Percentiles rank a stretch among this genome's conserved stretches.
phyloP scores from a whole-genome alignment of 2,888 invertebrate species.

The Melanophora roralis region DNA sequence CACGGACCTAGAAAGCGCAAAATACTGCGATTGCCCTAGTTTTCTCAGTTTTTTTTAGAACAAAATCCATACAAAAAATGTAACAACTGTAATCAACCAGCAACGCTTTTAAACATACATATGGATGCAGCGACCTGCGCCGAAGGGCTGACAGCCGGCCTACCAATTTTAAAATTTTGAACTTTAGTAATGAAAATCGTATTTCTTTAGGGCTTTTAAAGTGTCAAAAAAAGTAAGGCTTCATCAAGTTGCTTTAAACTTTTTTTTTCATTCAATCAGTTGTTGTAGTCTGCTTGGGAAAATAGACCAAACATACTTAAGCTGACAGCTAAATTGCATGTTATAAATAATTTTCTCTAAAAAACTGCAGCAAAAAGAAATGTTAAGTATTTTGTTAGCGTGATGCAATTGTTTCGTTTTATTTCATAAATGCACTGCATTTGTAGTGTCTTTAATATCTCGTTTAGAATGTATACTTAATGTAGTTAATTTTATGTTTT shows the following conservation, averaged over 20 bases:
- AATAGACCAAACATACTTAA: background rate
- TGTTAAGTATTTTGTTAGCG: slow-evolving; percentile 37
- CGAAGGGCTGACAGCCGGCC: no score
- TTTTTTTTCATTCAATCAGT: background rate
- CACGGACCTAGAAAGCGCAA: no score
- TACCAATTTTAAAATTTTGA: no score
- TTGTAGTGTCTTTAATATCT: slow-evolving; percentile 18
- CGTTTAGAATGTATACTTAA: background rate
- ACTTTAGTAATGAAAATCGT: no score
- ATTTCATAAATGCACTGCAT: background rate
- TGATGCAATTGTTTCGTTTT: slow-evolving; percentile 44
- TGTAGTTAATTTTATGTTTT: slow-evolving; percentile 2
- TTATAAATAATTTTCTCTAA: background rate
- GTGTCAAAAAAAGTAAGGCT: background rate
- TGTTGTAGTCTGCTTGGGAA: background rate
- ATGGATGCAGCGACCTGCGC: no score
- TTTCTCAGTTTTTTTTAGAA: no score
- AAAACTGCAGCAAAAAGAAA: background rate
- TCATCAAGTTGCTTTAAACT: background rate
- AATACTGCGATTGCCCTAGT: no score
- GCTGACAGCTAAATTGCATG: slow-evolving; percentile 34
- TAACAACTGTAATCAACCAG: no score
- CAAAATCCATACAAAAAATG: no score
- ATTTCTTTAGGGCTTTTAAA: background rate
- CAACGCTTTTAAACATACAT: no score